Conservation (phyloP, 2,888 invertebrate genomes). For the Myopa tessellatipennis region DNA sequence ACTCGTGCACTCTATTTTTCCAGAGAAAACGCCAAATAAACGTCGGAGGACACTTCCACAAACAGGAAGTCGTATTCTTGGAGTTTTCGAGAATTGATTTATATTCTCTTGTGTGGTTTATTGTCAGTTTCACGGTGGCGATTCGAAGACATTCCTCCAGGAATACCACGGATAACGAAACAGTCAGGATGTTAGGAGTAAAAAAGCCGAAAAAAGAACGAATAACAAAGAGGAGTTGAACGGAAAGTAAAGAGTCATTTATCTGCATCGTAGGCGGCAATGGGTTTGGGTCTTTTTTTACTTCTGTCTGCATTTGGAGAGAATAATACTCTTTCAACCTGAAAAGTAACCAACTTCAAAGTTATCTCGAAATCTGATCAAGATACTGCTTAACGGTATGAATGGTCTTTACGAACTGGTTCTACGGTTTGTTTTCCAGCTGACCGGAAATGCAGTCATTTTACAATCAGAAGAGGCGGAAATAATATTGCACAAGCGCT, state of each 20-base stretch:
- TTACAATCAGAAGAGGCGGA: not conserved
- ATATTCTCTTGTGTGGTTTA: constrained; percentile 37
- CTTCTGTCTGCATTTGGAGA: not conserved
- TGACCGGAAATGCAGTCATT: not conserved
- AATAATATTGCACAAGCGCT: no score
- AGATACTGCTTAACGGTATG: no score
- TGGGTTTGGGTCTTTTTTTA: not conserved
- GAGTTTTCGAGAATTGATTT: constrained; percentile 45
- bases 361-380: no score
- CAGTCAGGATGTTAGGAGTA: not conserved
- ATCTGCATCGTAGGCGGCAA: constrained; percentile 33
- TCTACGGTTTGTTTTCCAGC: constrained; percentile 28
- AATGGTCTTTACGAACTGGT: constrained; percentile 18
- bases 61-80: constrained; percentile 43
- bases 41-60: constrained; percentile 32
- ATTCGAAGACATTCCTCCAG: not conserved
- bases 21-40: constrained; percentile 10
- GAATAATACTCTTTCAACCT: not conserved
- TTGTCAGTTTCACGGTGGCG: constrained; percentile 5
- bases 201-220: not conserved
- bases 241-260: constrained; percentile 41
- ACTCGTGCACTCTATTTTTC: not conserved
- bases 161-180: not conserved
- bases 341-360: not conserved
- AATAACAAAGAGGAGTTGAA: constrained; percentile 33